Evolutionary conservation across 2,113 vertebrate species (phyloP), one percentile per base, ranked within the genome.

Genomic region (Oryzias celebensis): DNA sequence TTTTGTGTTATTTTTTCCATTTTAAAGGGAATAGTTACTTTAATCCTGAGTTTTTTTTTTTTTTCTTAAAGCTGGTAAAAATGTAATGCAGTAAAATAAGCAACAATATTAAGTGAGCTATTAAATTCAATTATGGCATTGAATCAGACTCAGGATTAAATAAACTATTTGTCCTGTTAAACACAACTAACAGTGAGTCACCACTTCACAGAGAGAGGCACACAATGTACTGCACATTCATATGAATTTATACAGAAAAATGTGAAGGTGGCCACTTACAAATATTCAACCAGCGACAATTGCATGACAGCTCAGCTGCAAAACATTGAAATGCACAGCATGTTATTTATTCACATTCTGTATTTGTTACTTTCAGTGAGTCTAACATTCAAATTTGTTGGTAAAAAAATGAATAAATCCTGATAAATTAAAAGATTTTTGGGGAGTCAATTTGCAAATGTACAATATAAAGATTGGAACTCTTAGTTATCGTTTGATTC

Each of bases 351-450:
- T 80, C 60, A 86, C 85, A 87, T 88, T 88, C 84, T 71, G 69
- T 4, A 59, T 63, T 68, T 60, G 59, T 52, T 85, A 88, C 87
- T 85, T 90, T 86, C 86, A 88, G 68, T 23, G 83, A 61, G 84
- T 85, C 85, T 81, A 73, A 87, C 80, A 89, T 87, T 89, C 85
- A 73, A 22, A 74, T 65, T 13, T 44, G 22, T 45, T 71, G 54
- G 20, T 58, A 51, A 41, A 14, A 65, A 8, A 36, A 10, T n/a
- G 1, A 36, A 48, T 18, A 20, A 48, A 18, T 48, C 20, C 22
- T 12, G 0, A 46, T 36, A 12, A 36, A 36, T 36, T 3, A 2
- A 36, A 8, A 36, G 8, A 36, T 13, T 12, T 36, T 36, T 36
- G 10, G 8, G 8, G 12, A 36, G 12, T 28, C 26, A 6, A 28